A percentile compares a stretch with the other conserved stretches of the same genome.
Conservation (phyloP, 2,797 vertebrate species). For the Acanthurus tractus region DNA sequence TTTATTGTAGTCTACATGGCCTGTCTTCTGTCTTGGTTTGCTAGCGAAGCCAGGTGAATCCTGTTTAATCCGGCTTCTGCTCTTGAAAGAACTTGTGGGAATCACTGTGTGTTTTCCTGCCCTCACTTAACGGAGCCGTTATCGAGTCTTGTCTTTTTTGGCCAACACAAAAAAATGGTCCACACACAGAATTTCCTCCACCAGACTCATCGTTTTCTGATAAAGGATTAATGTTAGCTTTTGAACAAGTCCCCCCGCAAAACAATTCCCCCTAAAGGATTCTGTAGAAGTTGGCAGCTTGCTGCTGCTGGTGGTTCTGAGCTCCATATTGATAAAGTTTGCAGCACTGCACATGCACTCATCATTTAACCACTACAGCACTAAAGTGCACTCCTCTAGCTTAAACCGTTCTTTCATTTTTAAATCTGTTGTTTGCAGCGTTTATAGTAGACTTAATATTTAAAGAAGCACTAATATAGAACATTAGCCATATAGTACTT, state of each 20-base stretch:
- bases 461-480: constrained; percentile 8
- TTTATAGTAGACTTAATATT: constrained; percentile 38
- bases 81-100: constrained; percentile 9
- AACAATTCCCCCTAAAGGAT: constrained; percentile 23
- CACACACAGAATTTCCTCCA: constrained; percentile 15
- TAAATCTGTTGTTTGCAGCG: constrained; percentile 31
- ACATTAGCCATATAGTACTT: constrained; percentile 8
- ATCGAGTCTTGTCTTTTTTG: background rate
- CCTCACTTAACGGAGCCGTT: constrained; percentile 10
- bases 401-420: constrained; percentile 8
- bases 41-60: constrained; percentile 9
- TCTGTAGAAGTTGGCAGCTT: constrained; percentile 14
- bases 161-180: background rate
- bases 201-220: constrained; percentile 36
- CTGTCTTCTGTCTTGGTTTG: background rate
- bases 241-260: constrained; percentile 24
- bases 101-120: constrained; percentile 8
- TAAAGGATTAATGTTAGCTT: constrained; percentile 36
- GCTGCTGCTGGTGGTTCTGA: constrained; percentile 15
- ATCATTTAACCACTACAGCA: background rate
- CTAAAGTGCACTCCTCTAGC: background rate
- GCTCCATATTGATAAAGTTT: constrained; percentile 3
- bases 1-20: background rate
- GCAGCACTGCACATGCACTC: background rate
- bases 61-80: constrained; percentile 3